Evolutionary conservation across 2,797 vertebrate genomes (phyloP).

Genomic region (Callimico goeldii): DNA sequence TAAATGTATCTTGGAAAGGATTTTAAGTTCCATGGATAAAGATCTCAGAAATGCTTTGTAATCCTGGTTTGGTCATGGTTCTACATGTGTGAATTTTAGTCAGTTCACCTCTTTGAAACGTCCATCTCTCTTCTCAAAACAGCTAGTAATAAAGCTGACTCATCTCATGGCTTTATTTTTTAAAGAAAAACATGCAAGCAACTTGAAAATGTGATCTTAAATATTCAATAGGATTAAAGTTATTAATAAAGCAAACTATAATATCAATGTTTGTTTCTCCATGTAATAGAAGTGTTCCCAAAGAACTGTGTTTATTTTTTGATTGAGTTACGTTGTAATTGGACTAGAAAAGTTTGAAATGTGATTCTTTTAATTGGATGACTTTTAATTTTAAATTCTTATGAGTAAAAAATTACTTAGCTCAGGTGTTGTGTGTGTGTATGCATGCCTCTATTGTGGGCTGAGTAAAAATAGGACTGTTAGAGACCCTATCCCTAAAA

Average conservation of each 20-base stretch:
- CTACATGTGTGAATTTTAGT: background rate
- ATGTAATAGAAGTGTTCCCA: background rate
- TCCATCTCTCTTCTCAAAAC: constrained; percentile 6
- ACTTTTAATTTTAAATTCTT: constrained; percentile 36
- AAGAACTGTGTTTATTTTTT: constrained; percentile 30
- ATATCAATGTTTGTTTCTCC: constrained; percentile 9
- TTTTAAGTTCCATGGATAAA: background rate
- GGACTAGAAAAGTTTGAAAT: constrained; percentile 25
- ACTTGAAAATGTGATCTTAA: constrained; percentile 25
- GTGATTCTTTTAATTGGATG: constrained; percentile 5
- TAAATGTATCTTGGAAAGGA: background rate
- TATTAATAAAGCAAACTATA: constrained; percentile 29
- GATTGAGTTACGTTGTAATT: background rate
- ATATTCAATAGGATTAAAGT: constrained; percentile 2
- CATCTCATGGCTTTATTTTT: constrained; percentile 27
- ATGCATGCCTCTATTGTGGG: background rate
- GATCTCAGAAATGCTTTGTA: constrained; percentile 11
- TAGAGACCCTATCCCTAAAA: background rate
- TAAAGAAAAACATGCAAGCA: constrained; percentile 1
- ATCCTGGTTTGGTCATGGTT: background rate
- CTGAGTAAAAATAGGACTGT: background rate
- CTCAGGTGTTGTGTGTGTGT: background rate
- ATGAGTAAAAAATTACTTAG: background rate
- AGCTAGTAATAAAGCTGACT: background rate
- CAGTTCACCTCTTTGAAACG: background rate